These are phyloP conservation scores for Callospermophilus lateralis DNA, from an alignment of 2,113 vertebrate genomes.

Conservation along the genomic window DNA sequence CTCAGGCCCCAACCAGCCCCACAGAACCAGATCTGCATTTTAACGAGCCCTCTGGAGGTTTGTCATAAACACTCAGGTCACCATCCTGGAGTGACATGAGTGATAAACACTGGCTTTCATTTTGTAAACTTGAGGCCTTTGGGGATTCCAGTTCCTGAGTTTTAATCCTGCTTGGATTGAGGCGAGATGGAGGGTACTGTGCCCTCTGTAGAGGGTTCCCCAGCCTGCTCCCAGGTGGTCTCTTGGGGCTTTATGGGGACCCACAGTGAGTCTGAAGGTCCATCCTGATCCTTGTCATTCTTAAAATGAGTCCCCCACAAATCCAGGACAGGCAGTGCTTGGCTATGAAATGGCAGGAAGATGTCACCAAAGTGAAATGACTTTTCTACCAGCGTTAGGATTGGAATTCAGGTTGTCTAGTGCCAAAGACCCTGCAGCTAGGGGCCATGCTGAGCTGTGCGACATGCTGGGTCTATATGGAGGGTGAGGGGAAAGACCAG, in stretches of 20 bases:
- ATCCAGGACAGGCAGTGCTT: background rate
- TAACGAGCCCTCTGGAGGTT: background rate
- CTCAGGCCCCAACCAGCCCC: background rate
- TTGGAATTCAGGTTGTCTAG: background rate
- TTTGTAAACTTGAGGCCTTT: background rate
- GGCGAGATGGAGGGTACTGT: background rate
- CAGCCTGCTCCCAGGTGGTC: background rate
- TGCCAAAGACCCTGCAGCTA: background rate
- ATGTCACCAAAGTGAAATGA: background rate
- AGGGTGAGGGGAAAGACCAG: background rate
- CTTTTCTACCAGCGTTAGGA: no score
- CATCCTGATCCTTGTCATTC: background rate
- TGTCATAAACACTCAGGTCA: no score
- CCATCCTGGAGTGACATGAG: background rate
- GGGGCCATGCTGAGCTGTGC: accelerated
- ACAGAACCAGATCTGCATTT: background rate
- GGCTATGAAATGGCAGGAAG: background rate
- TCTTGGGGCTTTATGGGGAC: background rate
- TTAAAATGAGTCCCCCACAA: accelerated
- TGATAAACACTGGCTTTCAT: background rate
- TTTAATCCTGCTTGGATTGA: background rate
- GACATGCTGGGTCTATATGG: accelerated
- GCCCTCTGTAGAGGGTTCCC: background rate
- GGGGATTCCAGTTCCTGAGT: background rate
- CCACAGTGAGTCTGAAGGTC: background rate